phyloP scores from a whole-genome alignment of 2,888 invertebrate genomes.

The Cantharis flavilabris region DNA sequence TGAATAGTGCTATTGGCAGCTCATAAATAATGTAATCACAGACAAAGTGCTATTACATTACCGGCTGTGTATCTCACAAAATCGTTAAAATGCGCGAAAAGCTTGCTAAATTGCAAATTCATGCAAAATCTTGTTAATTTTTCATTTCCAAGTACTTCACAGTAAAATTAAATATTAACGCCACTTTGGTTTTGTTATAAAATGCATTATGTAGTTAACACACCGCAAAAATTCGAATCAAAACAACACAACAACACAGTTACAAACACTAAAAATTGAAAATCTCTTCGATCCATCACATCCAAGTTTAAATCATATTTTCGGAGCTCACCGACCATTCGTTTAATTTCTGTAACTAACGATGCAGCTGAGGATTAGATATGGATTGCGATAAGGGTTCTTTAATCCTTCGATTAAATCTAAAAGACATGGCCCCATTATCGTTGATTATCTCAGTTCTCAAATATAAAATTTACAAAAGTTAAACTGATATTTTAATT shows the following conservation, averaged over 20 bases:
- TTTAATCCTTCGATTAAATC: conserved; percentile 41
- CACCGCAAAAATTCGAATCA: not conserved
- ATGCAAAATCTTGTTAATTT: conserved; percentile 39
- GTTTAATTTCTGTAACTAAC: conserved; percentile 44
- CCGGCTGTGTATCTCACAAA: conserved; percentile 35
- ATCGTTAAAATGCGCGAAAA: conserved; percentile 34
- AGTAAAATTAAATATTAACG: conserved; percentile 29
- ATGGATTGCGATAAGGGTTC: conserved; percentile 45
- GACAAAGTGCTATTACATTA: conserved; percentile 52
- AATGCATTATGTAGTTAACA: not conserved
- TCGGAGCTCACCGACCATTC: conserved; percentile 32
- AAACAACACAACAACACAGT: not conserved
- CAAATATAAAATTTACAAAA: conserved; percentile 8
- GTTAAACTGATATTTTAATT: conserved; percentile 9
- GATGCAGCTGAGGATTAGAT: conserved; percentile 44
- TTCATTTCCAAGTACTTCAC: conserved; percentile 38
- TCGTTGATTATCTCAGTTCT: conserved; percentile 37
- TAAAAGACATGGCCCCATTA: conserved; percentile 38
- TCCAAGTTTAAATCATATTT: not conserved
- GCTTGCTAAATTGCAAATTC: conserved; percentile 36
- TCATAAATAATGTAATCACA: conserved; percentile 53
- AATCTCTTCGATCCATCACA: conserved; percentile 33
- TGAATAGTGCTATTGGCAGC: conserved; percentile 49
- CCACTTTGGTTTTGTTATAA: conserved; percentile 13
- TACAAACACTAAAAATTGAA: not conserved